Evolutionary conservation across 2,797 vertebrate genomes (phyloP).

Genomic region (Anguilla obscura): DNA sequence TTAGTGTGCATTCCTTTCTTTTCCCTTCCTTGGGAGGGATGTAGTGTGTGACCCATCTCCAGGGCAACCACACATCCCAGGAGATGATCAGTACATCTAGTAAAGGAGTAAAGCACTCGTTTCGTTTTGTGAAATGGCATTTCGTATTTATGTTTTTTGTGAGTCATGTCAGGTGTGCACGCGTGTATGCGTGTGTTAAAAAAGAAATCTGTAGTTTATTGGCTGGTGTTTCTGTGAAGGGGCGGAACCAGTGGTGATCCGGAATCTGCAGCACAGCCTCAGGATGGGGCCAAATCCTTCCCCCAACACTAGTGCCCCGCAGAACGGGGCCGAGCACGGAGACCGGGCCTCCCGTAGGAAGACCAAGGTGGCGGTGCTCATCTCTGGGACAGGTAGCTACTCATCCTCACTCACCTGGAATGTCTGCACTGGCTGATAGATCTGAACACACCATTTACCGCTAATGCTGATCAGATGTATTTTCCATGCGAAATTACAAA

Average conservation of each 20-base stretch:
- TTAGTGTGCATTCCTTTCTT: too few species aligned
- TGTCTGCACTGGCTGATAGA: background rate
- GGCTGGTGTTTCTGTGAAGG: slow-evolving; percentile 52
- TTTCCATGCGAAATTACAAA: background rate
- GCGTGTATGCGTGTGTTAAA: background rate
- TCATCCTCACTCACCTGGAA: too few species aligned
- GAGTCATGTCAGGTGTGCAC: background rate
- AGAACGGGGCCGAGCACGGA: slow-evolving; percentile 35
- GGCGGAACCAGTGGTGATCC: slow-evolving; percentile 62
- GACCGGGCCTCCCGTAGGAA: slow-evolving; percentile 56
- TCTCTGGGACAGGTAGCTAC: slow-evolving; percentile 89
- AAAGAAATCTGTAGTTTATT: background rate
- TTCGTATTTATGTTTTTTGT: background rate
- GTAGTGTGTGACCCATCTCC: too few species aligned
- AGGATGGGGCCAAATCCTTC: slow-evolving; percentile 32
- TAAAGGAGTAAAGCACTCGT: background rate
- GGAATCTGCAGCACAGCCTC: slow-evolving; percentile 68
- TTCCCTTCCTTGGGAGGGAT: too few species aligned
- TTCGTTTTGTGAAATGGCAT: background rate
- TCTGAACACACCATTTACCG: background rate
- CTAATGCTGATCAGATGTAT: background rate
- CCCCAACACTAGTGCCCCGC: background rate
- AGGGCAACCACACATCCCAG: background rate
- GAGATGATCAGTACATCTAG: background rate
- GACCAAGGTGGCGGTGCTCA: slow-evolving; percentile 85